Evolutionary conservation across 1,140 invertebrate species (phyloP), one percentile per base, ranked within the genome.

Genomic region (Amyelois transitella): DNA sequence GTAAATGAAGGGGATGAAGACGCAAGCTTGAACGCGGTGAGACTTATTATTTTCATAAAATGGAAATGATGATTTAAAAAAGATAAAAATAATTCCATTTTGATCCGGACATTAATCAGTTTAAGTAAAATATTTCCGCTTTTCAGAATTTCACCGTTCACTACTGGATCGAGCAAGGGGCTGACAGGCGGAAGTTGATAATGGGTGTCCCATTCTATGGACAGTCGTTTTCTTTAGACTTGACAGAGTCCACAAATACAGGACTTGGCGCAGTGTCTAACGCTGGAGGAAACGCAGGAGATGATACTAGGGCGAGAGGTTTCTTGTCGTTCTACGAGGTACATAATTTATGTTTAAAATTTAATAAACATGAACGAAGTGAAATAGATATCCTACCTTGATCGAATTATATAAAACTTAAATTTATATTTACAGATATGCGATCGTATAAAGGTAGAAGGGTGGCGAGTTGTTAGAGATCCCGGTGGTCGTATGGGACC

Each of bases 291-390:
- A 90, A 94, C 73, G 92, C 94, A 5, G 96, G 96, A 8, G 91
- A 94, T 49, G 94, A 92, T 62, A 97, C 96, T 0, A 89, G 93
- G 58, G 92, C 95, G 2, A 88, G 91, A 66, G 96, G 96, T 47
- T 95, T 96, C 69, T 89, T 97, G 18, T 90, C 95, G 0, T 98
- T 95, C 77, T 97, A 96, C 76, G 96, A 97, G 89, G 94, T 94
- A 84, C 64, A n/a, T n/a, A n/a, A n/a, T 8, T 6, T 18, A 38
- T 63, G 17, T 18, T 17, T 51, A 51, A 19, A 57, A 20, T 6
- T 28, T 28, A 6, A 28, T 28, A 6, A 28, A 6, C 10, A 28
- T 28, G n/a, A 28, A 5, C 25, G 5, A 28, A 28, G 25, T 28
- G 25, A 28, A 28, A 28, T 28, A 5, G 25, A 10, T 6, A 28